phyloP scores from a whole-genome alignment of 1,140 invertebrate species.

The Bombus superbus region DNA sequence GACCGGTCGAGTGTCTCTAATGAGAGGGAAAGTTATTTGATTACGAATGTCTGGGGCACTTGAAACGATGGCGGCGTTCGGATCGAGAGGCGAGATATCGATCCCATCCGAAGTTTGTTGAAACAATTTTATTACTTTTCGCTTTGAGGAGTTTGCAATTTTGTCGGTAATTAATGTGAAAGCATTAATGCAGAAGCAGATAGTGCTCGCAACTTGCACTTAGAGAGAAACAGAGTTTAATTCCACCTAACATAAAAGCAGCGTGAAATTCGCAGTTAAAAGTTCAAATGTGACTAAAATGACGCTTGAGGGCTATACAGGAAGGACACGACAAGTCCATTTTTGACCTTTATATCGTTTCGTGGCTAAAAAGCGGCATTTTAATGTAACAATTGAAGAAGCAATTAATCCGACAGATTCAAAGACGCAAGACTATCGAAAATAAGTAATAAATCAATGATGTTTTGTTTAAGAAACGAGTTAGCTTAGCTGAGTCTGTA shows the following conservation, averaged over 20 bases:
- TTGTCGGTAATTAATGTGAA: not conserved
- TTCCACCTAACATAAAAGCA: not conserved
- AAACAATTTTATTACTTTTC: not conserved
- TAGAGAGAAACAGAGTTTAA: not conserved
- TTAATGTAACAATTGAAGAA: not conserved
- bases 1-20: constrained; percentile 35
- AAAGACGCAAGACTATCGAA: too few relatives aligned
- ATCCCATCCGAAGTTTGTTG: not conserved
- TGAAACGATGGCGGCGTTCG: not conserved
- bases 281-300: not conserved
- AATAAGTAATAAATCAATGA: too few relatives aligned
- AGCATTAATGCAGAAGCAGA: not conserved
- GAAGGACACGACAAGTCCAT: not conserved
- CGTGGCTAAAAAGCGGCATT: not conserved
- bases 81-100: constrained; percentile 1
- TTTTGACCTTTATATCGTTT: too few relatives aligned
- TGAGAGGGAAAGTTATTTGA: constrained; percentile 39
- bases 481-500: too few relatives aligned
- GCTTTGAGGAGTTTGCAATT: not conserved
- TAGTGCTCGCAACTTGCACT: not conserved
- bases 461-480: too few relatives aligned
- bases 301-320: not conserved
- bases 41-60: constrained; percentile 35
- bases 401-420: not conserved
- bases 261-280: not conserved